These are phyloP conservation scores for Spermophilus dauricus DNA, from an alignment of 2,113 vertebrate species.

Conservation along the genomic window DNA sequence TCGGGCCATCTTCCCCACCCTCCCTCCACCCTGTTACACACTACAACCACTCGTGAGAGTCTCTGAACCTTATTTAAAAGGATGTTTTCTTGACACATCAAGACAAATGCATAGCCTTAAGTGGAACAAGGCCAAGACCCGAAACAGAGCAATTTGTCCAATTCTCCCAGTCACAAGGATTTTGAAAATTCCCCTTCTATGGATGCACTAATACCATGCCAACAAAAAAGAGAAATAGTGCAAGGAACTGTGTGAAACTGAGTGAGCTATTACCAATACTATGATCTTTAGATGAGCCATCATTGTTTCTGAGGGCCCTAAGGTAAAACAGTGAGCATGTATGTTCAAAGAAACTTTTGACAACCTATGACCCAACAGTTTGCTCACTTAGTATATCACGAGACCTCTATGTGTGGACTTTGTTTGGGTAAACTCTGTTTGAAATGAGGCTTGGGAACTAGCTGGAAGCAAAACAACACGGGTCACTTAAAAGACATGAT, in stretches of 20 bases:
- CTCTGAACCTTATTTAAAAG: background rate
- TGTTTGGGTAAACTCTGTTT: background rate
- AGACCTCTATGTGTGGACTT: fast-evolving
- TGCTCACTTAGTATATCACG: background rate
- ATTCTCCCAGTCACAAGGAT: too few relatives aligned
- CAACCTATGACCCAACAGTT: background rate
- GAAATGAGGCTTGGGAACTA: background rate
- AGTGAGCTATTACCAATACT: background rate
- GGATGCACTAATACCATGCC: background rate
- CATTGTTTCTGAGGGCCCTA: background rate
- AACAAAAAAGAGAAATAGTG: background rate
- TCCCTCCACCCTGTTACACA: too few relatives aligned
- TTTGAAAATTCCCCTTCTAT: background rate
- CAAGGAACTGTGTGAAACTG: background rate
- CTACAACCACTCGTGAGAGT: background rate
- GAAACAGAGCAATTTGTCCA: background rate
- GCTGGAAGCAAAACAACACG: background rate
- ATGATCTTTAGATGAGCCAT: background rate
- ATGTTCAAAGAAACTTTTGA: background rate
- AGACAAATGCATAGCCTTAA: background rate
- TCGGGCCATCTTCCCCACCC: background rate
- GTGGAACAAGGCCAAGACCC: background rate
- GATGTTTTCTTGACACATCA: background rate
- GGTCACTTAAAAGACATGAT: background rate
- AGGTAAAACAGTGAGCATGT: background rate